Percentiles rank a stretch among this genome's conserved stretches.
Evolutionary conservation across 2,888 invertebrate genomes (phyloP).

Genomic region (Charanyca ferruginea): DNA sequence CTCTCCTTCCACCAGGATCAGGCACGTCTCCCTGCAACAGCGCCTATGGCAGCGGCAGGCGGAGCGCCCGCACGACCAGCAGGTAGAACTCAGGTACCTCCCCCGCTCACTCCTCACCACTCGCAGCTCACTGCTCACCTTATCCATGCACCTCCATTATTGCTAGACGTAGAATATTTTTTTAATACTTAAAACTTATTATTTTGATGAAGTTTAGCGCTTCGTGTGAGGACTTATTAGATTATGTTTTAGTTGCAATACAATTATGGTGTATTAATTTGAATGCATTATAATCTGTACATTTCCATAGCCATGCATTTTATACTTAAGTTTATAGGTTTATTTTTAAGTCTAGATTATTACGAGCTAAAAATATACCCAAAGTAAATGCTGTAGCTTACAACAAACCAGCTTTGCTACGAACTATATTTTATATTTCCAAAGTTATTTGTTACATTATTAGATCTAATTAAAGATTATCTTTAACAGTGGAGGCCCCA

Average conservation of each 20-base stretch:
- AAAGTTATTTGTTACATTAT: not conserved
- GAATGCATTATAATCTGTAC: not conserved
- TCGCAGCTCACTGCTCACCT: slow-evolving; percentile 60
- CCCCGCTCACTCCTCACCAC: slow-evolving; percentile 81
- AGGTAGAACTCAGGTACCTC: slow-evolving; percentile 91
- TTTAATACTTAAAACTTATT: too few species aligned
- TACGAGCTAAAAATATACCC: slow-evolving; percentile 29
- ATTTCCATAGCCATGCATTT: slow-evolving; percentile 40
- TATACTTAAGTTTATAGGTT: slow-evolving; percentile 7
- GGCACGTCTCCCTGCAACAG: slow-evolving; percentile 87
- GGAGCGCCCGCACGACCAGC: slow-evolving; percentile 89
- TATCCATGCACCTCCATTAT: slow-evolving; percentile 62
- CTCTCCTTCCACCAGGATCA: slow-evolving; percentile 74
- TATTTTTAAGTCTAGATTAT: slow-evolving; percentile 1
- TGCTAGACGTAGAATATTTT: slow-evolving; percentile 2
- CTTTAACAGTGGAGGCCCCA: slow-evolving; percentile 82
- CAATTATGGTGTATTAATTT: slow-evolving; percentile 3
- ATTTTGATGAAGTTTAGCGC: not conserved
- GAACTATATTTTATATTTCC: not conserved
- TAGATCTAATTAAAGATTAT: slow-evolving; percentile 36
- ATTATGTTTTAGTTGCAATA: slow-evolving; percentile 12
- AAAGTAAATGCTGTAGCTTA: slow-evolving; percentile 46
- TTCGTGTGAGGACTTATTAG: not conserved
- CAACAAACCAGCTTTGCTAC: slow-evolving; percentile 51
- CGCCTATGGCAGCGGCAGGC: slow-evolving; percentile 87